A percentile compares a stretch with the other conserved stretches of the same genome.
Evolutionary conservation across 2,113 vertebrate genomes (phyloP).

Genomic region (Perccottus glenii): DNA sequence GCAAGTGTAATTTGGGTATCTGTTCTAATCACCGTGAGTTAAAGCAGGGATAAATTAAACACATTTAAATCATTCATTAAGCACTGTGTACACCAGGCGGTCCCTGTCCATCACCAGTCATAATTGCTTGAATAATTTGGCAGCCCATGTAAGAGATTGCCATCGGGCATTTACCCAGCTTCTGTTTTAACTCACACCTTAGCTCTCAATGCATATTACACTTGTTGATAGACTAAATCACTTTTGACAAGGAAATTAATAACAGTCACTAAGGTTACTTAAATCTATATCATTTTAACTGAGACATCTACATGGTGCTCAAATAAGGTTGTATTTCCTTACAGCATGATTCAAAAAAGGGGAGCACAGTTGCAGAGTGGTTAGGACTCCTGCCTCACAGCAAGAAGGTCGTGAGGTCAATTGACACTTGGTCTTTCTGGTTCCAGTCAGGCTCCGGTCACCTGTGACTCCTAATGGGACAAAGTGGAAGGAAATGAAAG

Average conservation of each 20-base stretch:
- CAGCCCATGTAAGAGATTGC: background rate
- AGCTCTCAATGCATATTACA: slow-evolving; percentile 25
- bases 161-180: slow-evolving; percentile 6
- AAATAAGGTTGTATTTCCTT: no score
- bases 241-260: slow-evolving; percentile 64
- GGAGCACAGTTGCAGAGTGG: no score
- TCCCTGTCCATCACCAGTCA: slow-evolving; percentile 27
- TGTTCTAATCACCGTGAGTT: slow-evolving; percentile 36
- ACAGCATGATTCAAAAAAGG: no score
- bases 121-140: slow-evolving; percentile 3
- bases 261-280: slow-evolving; percentile 53
- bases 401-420: no score
- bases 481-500: no score
- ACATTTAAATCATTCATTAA: slow-evolving; percentile 44
- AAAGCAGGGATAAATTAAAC: slow-evolving; percentile 35
- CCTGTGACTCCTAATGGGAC: no score
- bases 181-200: slow-evolving; percentile 12
- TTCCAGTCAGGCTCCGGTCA: no score
- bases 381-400: no score
- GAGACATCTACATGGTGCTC: no score
- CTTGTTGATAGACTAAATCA: background rate
- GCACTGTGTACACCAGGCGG: slow-evolving; percentile 1
- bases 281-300: no score
- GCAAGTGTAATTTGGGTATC: slow-evolving; percentile 64
- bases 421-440: no score